Evolutionary conservation across 2,888 invertebrate species (phyloP).

Genomic region (Ormyrus nitidulus): DNA sequence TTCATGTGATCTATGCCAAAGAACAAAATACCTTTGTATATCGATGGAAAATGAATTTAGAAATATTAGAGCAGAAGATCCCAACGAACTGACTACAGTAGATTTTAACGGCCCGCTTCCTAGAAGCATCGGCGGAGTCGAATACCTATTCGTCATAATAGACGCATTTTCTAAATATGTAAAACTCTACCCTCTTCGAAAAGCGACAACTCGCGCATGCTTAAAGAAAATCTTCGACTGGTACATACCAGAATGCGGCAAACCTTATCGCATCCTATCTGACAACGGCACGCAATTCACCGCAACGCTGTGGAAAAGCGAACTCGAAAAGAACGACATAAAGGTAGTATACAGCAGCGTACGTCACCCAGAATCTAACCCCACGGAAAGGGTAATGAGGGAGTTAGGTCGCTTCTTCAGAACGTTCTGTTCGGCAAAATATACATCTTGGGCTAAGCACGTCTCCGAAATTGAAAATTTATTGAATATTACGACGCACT

Average conservation of each 20-base stretch:
- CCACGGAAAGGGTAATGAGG: background rate
- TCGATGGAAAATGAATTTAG: conserved; percentile 12
- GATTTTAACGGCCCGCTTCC: conserved; percentile 21
- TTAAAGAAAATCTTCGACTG: background rate
- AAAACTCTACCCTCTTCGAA: background rate
- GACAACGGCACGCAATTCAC: background rate
- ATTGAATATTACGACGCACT: conserved; percentile 53
- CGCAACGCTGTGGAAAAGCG: background rate
- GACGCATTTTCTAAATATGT: conserved; percentile 8
- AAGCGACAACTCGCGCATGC: background rate
- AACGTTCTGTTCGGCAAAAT: conserved; percentile 49
- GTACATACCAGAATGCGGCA: conserved; percentile 1
- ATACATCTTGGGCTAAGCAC: conserved; percentile 55
- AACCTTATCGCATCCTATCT: background rate
- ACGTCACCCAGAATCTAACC: conserved; percentile 6
- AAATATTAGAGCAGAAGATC: background rate
- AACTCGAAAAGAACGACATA: background rate
- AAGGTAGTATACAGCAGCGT: background rate
- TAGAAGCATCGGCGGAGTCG: background rate
- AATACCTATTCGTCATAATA: background rate
- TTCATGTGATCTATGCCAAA: conserved; percentile 10
- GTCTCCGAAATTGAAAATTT: conserved; percentile 45
- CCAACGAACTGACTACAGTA: background rate
- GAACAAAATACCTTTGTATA: background rate
- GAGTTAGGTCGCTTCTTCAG: conserved; percentile 54